Evolutionary conservation across 30 jellyfish, hydroid and myxozoan species (phyloP), one percentile per base, ranked within the genome.

Genomic region (Cassiopea xamachana): DNA sequence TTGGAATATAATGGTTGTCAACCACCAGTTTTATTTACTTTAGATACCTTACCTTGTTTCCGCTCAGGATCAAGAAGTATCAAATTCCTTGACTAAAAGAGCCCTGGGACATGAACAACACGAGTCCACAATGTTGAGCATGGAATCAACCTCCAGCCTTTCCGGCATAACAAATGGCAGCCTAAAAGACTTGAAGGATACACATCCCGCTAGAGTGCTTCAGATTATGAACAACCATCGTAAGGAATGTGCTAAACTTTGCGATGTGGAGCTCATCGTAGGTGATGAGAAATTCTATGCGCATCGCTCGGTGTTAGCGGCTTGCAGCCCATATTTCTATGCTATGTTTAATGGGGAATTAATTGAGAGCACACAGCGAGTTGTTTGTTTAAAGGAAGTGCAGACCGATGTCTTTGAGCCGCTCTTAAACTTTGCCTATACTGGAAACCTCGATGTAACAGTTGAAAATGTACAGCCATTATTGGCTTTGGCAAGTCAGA

Each of bases 271-370:
- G 47, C 81, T 96, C 7, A 79, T 84, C 12, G 97, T 91, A 27
- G 97, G 84, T 14, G 94, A 92, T 39, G 72, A 39, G 47, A 81
- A 64, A 59, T 75, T 92, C 18, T 94, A 95, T 16, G 99, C 96
- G 60, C 99, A 96, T 80, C 98, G 98, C 1, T 92, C 99, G 1
- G 98, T 96, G 18, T 72, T 96, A n/a, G 97, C 99, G 1, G 97
- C 99, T 3, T 96, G 98, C 87, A 96, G 99, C 70, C 94, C 97
- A n/a, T 96, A 96, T 79, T 96, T 96, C 73, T 81, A 78, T 47
- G 98, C 99, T 1, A 96, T 96, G 99, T 96, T 96, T 91, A 87
- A 77, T 75, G 98, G 97, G 18, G 99, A 96, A 49, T 46, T 96
- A 79, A 88, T 89, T 55, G 99, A 96, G 61, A 96, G 98, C 84